These are phyloP conservation scores for Bellardia bayeri DNA, from an alignment of 2,888 invertebrate species.

Conservation along the genomic window DNA sequence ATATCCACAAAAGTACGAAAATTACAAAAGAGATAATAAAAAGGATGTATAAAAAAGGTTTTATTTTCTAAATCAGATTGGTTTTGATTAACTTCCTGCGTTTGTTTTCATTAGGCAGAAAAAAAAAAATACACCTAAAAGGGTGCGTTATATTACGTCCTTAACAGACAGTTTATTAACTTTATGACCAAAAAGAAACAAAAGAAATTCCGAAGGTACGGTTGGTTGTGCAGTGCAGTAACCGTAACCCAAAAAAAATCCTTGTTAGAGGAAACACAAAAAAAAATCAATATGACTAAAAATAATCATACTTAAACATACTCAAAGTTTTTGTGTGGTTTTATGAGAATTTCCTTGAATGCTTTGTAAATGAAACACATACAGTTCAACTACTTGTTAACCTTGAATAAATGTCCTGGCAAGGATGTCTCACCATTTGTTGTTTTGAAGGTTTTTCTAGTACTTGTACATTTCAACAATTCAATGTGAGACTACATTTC, in stretches of 20 bases:
- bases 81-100: neutral
- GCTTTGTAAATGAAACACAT: conserved; percentile 9
- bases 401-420: conserved; percentile 66
- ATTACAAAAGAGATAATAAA: neutral
- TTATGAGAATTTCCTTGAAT: neutral
- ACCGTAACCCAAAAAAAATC: neutral
- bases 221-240: neutral
- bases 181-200: neutral
- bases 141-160: conserved; percentile 35
- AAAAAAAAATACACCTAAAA: neutral
- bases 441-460: conserved; percentile 8
- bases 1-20: neutral
- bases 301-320: neutral
- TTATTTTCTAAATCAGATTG: conserved; percentile 24
- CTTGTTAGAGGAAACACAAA: conserved; percentile 4
- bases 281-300: conserved; percentile 54
- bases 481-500: conserved; percentile 8
- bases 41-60: conserved; percentile 5
- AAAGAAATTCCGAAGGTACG: neutral
- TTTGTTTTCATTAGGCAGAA: neutral
- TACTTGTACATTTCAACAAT: neutral
- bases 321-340: neutral
- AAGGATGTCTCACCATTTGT: conserved; percentile 58
- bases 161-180: conserved; percentile 11
- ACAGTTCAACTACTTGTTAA: conserved; percentile 66